Percentiles rank a stretch among this genome's conserved stretches.
phyloP scores from a whole-genome alignment of 2,888 invertebrate genomes.

The Xanthorhoe designata region DNA sequence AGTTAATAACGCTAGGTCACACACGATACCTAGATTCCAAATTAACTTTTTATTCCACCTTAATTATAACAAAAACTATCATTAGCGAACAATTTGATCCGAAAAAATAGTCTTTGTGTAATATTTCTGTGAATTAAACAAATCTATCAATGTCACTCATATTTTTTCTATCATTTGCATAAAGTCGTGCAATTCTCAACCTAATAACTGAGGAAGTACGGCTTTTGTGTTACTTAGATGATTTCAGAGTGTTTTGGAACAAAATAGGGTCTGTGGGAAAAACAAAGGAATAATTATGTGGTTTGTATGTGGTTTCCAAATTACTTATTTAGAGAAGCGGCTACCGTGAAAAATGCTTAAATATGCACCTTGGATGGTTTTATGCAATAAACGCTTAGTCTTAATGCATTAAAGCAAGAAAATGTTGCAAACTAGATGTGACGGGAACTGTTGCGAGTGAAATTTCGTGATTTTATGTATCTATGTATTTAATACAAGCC shows the following conservation, averaged over 20 bases:
- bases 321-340: slow-evolving; percentile 65
- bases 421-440: too few species aligned
- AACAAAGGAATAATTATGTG: slow-evolving; percentile 68
- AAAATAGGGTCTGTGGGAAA: slow-evolving; percentile 69
- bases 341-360: slow-evolving; percentile 78
- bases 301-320: slow-evolving; percentile 64
- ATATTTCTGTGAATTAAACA: slow-evolving; percentile 52
- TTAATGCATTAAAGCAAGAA: neutral
- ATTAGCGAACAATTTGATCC: slow-evolving; percentile 26
- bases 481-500: too few species aligned
- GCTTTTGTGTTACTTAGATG: neutral
- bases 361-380: slow-evolving; percentile 52
- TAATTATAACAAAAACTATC: slow-evolving; percentile 28
- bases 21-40: neutral
- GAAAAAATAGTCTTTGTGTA: slow-evolving; percentile 36
- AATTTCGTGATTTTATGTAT: too few species aligned
- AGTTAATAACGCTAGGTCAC: neutral
- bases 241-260: slow-evolving; percentile 35
- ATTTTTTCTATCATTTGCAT: slow-evolving; percentile 39
- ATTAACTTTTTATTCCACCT: slow-evolving; percentile 15
- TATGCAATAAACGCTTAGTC: slow-evolving; percentile 45
- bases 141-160: slow-evolving; percentile 72
- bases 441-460: too few species aligned
- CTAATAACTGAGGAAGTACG: slow-evolving; percentile 43
- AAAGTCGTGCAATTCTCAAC: slow-evolving; percentile 38